These are phyloP conservation scores for Zele albiditarsus DNA, from an alignment of 2,888 invertebrate genomes.

Conservation along the genomic window DNA sequence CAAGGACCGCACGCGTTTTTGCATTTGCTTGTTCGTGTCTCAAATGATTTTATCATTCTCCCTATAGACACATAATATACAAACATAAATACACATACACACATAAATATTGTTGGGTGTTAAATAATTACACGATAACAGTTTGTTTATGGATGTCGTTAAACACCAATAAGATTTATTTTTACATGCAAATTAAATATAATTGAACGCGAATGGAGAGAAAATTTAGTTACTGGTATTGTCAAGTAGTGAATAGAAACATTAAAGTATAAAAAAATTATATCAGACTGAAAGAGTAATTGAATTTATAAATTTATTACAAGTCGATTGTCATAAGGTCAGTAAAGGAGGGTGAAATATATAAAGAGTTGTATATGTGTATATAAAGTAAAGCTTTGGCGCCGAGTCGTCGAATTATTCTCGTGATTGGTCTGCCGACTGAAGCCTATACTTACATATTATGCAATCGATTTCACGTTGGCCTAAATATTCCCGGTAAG, in stretches of 20 bases:
- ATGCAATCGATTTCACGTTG: slow-evolving; percentile 55
- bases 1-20: not conserved
- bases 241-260: not conserved
- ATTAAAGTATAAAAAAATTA: not conserved
- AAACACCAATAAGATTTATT: slow-evolving; percentile 23
- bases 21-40: slow-evolving; percentile 17
- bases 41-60: slow-evolving; percentile 20
- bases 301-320: slow-evolving; percentile 9
- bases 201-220: not conserved
- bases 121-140: slow-evolving; percentile 25
- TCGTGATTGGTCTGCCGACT: slow-evolving; percentile 41
- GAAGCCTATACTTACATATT: slow-evolving; percentile 52
- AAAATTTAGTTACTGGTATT: not conserved
- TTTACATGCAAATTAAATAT: slow-evolving; percentile 16
- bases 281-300: not conserved
- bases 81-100: not conserved
- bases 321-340: not conserved
- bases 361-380: not conserved
- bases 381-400: slow-evolving; percentile 37
- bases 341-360: not conserved
- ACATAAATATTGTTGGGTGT: not conserved
- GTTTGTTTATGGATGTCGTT: slow-evolving; percentile 26
- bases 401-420: slow-evolving; percentile 42
- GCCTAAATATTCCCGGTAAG: slow-evolving; percentile 51
- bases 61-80: not conserved